Conservation (phyloP, 2,113 vertebrate species). For the Orcinus orca region DNA sequence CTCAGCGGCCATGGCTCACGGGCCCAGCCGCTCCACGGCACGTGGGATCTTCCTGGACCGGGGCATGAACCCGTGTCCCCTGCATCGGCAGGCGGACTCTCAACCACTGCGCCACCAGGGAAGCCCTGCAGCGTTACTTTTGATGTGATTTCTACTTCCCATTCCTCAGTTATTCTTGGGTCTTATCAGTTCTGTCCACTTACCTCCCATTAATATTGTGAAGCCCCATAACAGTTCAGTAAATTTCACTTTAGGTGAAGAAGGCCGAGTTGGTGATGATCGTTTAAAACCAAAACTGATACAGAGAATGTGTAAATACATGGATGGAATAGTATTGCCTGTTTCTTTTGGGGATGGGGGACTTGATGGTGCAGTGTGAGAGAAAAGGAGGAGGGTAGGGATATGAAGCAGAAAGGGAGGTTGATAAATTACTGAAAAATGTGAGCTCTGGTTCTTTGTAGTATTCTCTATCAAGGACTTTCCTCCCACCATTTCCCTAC, state of each 20-base stretch:
- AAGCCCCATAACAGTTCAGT: neutral
- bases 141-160: neutral
- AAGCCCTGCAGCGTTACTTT: neutral
- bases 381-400: neutral
- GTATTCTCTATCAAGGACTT: neutral
- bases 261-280: neutral
- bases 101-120: no score
- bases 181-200: neutral
- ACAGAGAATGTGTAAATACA: neutral
- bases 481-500: neutral
- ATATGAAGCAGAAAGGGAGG: neutral
- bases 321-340: neutral
- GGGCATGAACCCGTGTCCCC: no score
- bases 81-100: no score
- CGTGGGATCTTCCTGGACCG: no score
- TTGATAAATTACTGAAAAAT: neutral
- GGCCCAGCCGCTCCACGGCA: no score
- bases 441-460: neutral
- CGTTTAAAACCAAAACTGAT: neutral
- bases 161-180: neutral
- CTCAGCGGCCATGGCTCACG: no score
- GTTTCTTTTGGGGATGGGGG: neutral
- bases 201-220: neutral
- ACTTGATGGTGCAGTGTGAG: neutral
- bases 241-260: neutral